Evolutionary conservation across 2,888 invertebrate species (phyloP), one percentile per base, ranked within the genome.

Genomic region (Chirona hameri): DNA sequence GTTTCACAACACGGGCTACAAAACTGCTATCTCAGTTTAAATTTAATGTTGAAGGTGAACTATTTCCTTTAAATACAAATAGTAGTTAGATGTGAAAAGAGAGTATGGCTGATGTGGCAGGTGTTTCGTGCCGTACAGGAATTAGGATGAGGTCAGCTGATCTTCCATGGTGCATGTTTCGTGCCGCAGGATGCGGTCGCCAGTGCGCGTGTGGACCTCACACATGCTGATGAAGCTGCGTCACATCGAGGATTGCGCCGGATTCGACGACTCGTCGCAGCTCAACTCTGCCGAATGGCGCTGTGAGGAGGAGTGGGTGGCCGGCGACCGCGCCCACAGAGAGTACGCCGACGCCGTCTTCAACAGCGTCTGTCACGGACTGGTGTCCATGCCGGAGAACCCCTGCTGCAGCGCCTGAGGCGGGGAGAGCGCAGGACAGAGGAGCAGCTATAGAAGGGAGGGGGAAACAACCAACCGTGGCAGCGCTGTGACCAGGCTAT

Each of bases 191-290:
- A 18, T 80, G 1, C 52, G 48, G 27, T n/a, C 27, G 3, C 52
- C 80, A 15, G 27, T 80, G 29, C 48, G 29, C 0, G 52, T 29
- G 18, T 80, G 80, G 80, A 80, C 80, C 5, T 80, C 80, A 9
- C 80, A 80, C 52, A 80, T 80, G 80, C 10, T 80, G 5, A 80
- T 80, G 52, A 80, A 80, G 80, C 52, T 80, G 29, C 80, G 31
- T 29, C 80, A 80, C 80, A 80, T 80, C 52, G 80, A 80, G 80
- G 27, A 27, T 1, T 80, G 80, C 52, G 12, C 80, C 48, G 10
- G 4, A 27, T 0, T 18, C 52, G 9, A 10, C 15, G 80, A 80
- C 52, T 14, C n/a, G n/a, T 1, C 27, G 4, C 18, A 29, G 52
- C 5, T 80, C 4, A 80, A 80, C 80, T 7, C 52, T 12, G 52